phyloP scores from a whole-genome alignment of 2,113 vertebrate species.

The Anser cygnoides region DNA sequence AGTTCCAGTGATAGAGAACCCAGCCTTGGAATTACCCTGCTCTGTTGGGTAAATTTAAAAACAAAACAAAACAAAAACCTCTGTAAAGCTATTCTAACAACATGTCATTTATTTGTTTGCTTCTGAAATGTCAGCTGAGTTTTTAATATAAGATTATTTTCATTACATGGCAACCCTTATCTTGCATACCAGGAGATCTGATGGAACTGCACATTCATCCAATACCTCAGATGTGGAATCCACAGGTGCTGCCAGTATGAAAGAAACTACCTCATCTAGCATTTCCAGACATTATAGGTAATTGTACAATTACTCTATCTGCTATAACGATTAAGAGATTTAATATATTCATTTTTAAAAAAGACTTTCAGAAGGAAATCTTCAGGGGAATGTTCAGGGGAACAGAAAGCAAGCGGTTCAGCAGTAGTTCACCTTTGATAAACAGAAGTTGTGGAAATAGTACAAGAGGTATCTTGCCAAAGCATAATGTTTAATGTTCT shows the following conservation, averaged over 20 bases:
- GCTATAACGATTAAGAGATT: background rate
- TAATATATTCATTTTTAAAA: background rate
- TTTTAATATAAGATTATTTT: constrained; percentile 16
- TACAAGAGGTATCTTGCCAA: background rate
- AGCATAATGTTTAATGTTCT: background rate
- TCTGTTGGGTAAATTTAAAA: constrained; percentile 84
- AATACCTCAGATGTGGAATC: constrained; percentile 95
- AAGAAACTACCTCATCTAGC: constrained; percentile 99
- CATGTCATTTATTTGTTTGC: background rate
- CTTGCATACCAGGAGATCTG: constrained; percentile 79
- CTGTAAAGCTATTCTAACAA: background rate
- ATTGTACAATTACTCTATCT: background rate
- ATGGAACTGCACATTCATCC: constrained; percentile 86
- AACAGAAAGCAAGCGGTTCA: background rate
- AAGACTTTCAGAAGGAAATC: background rate
- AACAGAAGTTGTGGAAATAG: background rate
- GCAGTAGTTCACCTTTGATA: background rate
- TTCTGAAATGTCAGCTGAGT: background rate
- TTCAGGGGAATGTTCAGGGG: too few species aligned
- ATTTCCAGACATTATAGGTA: constrained; percentile 95
- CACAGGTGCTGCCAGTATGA: constrained; percentile 90
- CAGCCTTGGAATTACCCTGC: constrained; percentile 84
- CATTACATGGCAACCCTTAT: constrained; percentile 19
- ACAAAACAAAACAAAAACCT: background rate
- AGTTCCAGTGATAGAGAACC: constrained; percentile 77